These are phyloP conservation scores for Saccopteryx bilineata DNA, from an alignment of 2,113 vertebrate genomes.

Conservation along the genomic window DNA sequence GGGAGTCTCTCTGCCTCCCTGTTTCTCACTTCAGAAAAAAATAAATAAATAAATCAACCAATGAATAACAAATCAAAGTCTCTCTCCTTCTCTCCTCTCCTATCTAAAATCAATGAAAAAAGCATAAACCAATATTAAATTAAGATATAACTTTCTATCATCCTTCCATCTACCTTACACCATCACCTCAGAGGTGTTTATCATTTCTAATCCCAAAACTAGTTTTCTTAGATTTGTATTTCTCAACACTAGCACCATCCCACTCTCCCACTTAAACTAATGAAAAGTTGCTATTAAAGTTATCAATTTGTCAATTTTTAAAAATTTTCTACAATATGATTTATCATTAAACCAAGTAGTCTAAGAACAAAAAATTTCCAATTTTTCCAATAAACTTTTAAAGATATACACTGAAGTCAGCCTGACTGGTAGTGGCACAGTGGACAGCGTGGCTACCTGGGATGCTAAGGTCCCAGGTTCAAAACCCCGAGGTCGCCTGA, in stretches of 20 bases:
- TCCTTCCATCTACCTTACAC: not conserved
- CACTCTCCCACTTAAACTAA: not conserved
- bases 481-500: no score
- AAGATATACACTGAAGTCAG: no score
- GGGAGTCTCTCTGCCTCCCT: no score
- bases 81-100: no score
- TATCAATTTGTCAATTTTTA: not conserved
- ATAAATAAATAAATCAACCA: not conserved
- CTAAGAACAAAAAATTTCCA: not conserved
- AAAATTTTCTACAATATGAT: slow-evolving; percentile 5
- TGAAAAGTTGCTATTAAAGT: slow-evolving; percentile 14
- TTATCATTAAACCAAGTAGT: slow-evolving; percentile 42
- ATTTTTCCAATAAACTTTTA: not conserved
- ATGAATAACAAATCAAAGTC: not conserved
- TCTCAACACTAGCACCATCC: slow-evolving; percentile 13
- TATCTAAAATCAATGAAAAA: not conserved
- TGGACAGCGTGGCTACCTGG: no score
- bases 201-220: not conserved
- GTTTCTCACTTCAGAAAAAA: no score
- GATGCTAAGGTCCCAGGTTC: no score
- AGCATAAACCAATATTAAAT: not conserved
- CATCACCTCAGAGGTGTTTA: not conserved
- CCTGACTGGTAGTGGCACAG: no score
- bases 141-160: slow-evolving; percentile 3
- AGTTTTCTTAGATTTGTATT: not conserved